A percentile compares a stretch with the other conserved stretches of the same genome.
phyloP scores from a whole-genome alignment of 2,113 vertebrate species.

The Cyprinodon variegatus region DNA sequence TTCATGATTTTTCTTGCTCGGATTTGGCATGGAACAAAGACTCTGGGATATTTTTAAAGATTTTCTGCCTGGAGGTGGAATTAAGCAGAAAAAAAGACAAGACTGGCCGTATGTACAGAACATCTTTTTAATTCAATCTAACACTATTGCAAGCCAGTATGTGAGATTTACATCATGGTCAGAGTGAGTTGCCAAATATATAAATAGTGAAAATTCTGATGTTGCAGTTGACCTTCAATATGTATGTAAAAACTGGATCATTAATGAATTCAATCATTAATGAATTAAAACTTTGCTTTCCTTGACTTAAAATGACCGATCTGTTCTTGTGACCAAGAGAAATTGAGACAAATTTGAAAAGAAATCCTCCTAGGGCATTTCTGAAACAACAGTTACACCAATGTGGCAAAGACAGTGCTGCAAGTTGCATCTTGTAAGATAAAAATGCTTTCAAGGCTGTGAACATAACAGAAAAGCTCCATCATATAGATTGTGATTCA shows the following conservation, averaged over 20 bases:
- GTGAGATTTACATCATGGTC: background rate
- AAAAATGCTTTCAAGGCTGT: constrained; percentile 4
- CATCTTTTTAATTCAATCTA: background rate
- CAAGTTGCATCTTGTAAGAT: background rate
- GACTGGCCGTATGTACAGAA: too few species aligned
- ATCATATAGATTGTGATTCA: background rate
- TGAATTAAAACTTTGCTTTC: background rate
- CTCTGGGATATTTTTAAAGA: background rate
- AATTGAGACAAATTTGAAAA: background rate
- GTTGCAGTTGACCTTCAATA: background rate
- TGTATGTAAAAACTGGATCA: background rate
- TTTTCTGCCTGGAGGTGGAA: background rate
- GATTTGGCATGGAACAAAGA: background rate
- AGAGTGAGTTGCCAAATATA: background rate
- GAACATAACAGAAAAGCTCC: background rate
- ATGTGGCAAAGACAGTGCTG: background rate
- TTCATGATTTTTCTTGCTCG: background rate
- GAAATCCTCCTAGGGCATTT: background rate
- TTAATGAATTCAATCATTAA: background rate
- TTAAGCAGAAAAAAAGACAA: background rate
- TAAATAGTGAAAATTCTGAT: background rate
- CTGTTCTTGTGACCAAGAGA: background rate
- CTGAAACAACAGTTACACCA: background rate
- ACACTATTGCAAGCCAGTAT: background rate
- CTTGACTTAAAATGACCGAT: background rate